Percentiles rank a stretch among this genome's conserved stretches.
These are phyloP conservation scores for Nephrotoma flavescens DNA, from an alignment of 2,888 invertebrate species.

Conservation along the genomic window DNA sequence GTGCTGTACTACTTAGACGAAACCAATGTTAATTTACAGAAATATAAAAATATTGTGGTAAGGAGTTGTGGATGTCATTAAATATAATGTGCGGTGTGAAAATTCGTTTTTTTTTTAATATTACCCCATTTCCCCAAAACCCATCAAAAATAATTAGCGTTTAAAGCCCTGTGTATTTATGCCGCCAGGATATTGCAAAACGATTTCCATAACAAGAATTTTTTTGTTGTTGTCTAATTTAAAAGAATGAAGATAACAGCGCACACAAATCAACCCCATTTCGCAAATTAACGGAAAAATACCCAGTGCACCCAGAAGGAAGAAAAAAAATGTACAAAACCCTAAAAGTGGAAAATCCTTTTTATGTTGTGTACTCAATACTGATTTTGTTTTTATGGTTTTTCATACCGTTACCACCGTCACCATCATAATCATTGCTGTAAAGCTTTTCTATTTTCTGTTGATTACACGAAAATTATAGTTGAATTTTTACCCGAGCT, in stretches of 20 bases:
- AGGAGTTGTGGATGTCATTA: conserved; percentile 95
- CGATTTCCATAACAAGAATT: neutral
- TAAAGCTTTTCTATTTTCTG: neutral
- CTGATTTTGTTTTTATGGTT: neutral
- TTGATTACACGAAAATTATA: neutral
- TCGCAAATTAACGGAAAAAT: neutral
- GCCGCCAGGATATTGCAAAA: neutral
- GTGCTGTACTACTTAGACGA: conserved; percentile 86
- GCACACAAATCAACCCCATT: neutral
- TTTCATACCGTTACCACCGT: neutral
- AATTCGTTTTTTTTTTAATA: neutral
- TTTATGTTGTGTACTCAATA: neutral
- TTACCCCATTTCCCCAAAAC: neutral
- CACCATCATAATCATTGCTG: neutral
- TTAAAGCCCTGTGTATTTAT: neutral
- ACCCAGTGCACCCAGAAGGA: neutral
- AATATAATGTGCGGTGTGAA: conserved; percentile 13
- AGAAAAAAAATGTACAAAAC: neutral
- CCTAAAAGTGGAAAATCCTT: neutral
- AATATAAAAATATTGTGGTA: conserved; percentile 95
- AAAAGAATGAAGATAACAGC: neutral
- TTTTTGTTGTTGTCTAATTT: neutral
- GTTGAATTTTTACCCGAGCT: neutral
- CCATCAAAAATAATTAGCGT: neutral
- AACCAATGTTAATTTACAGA: conserved; percentile 80